A percentile compares a stretch with the other conserved stretches of the same genome.
These are phyloP conservation scores for Muscicapa adusta DNA, from an alignment of 2,113 vertebrate species.

Conservation along the genomic window DNA sequence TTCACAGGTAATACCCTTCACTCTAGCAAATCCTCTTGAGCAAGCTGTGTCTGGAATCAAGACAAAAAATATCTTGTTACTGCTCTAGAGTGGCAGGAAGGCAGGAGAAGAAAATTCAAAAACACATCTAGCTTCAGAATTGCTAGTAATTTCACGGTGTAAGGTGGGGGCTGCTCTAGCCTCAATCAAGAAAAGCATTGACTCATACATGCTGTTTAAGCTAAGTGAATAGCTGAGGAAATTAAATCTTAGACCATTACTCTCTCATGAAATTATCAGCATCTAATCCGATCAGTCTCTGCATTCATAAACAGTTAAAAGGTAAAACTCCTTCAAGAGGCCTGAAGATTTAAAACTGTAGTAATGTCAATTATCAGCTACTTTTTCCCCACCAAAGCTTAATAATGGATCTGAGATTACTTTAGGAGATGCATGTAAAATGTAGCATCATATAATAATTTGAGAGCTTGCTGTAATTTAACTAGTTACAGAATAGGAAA, in stretches of 20 bases:
- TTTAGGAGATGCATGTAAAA: neutral
- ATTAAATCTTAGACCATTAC: neutral
- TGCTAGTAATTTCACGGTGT: neutral
- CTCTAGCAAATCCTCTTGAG: conserved; percentile 75
- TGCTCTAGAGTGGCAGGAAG: neutral
- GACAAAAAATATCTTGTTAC: neutral
- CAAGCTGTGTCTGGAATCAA: conserved; percentile 71
- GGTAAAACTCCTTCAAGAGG: neutral
- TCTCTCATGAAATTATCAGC: neutral
- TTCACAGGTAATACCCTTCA: conserved; percentile 76
- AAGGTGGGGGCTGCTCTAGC: neutral
- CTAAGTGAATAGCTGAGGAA: neutral
- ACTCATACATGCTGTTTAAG: neutral
- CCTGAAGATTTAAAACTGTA: neutral
- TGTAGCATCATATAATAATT: neutral
- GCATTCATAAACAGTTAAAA: neutral
- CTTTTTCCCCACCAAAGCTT: neutral
- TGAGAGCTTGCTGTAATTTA: neutral
- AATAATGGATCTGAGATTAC: neutral
- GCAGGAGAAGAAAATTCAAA: neutral
- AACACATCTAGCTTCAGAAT: neutral
- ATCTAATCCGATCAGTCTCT: neutral
- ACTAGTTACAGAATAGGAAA: neutral
- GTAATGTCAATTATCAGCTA: neutral
- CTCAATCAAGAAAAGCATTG: neutral